Conservation (phyloP, 2,797 vertebrate genomes). For the Amblyraja radiata region DNA sequence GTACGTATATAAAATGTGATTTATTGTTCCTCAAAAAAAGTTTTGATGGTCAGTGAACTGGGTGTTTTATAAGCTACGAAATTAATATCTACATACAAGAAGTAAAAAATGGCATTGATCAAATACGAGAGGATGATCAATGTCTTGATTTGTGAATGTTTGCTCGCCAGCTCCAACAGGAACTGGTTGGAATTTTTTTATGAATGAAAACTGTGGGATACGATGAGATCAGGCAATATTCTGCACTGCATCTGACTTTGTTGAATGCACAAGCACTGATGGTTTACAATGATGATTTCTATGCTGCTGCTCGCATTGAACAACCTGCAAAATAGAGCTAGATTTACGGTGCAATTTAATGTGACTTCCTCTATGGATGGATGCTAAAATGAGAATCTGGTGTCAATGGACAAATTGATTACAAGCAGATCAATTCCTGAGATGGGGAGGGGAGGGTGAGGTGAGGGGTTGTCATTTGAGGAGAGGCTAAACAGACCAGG, state of each 20-base stretch:
- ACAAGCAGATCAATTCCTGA: background rate
- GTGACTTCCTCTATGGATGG: too few relatives aligned
- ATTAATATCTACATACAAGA: background rate
- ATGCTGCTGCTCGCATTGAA: background rate
- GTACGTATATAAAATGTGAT: background rate
- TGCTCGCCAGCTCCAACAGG: background rate
- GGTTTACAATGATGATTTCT: background rate
- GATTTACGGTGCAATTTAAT: background rate
- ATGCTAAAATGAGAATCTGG: background rate
- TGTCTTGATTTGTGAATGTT: background rate
- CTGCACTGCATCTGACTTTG: background rate
- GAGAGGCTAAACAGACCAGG: too few relatives aligned
- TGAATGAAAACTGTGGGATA: background rate
- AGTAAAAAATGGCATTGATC: background rate
- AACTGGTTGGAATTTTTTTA: background rate
- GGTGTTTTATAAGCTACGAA: background rate
- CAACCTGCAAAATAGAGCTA: background rate
- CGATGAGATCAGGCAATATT: background rate
- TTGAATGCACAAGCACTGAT: background rate
- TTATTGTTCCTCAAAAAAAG: background rate
- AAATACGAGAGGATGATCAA: background rate
- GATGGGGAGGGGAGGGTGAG: too few relatives aligned
- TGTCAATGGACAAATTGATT: background rate
- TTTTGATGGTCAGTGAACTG: background rate
- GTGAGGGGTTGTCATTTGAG: too few relatives aligned